phyloP scores from a whole-genome alignment of 2,888 invertebrate genomes.

The Heliconius hortense region DNA sequence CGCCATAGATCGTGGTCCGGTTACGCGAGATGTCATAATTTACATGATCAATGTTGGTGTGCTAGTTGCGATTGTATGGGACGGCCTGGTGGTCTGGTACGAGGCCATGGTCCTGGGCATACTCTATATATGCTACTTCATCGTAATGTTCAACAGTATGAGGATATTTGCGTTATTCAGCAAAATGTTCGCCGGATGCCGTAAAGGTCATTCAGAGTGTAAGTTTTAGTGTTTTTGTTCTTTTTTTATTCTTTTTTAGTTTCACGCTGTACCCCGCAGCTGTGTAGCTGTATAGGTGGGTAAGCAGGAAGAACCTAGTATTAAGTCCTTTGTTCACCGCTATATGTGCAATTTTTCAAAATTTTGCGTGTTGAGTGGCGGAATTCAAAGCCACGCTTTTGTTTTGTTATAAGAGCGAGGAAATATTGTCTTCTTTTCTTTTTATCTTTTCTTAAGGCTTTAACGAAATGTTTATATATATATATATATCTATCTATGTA shows the following conservation, averaged over 20 bases:
- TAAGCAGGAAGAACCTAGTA: no score
- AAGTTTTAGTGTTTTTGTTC: constrained; percentile 35
- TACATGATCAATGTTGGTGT: constrained; percentile 88
- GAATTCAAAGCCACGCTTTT: background rate
- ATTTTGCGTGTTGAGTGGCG: background rate
- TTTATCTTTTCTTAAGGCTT: no score
- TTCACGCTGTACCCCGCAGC: background rate
- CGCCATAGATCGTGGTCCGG: constrained; percentile 89
- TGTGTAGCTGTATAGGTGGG: no score
- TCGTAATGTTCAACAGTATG: constrained; percentile 86
- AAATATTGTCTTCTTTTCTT: background rate
- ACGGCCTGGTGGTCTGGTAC: constrained; percentile 89
- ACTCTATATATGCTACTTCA: constrained; percentile 88
- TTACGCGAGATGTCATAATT: constrained; percentile 90
- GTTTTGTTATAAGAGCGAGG: background rate
- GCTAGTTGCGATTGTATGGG: constrained; percentile 88
- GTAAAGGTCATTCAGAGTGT: constrained; percentile 44
- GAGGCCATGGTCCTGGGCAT: constrained; percentile 88
- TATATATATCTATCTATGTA: no score
- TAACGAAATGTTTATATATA: no score
- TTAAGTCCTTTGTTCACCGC: no score
- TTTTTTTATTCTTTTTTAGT: background rate
- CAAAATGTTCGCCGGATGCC: constrained; percentile 46
- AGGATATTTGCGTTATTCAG: constrained; percentile 65
- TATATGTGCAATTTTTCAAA: no score